These are phyloP conservation scores for Pristionchus fissidentatus DNA, from an alignment of 2,888 invertebrate genomes.

Conservation along the genomic window DNA sequence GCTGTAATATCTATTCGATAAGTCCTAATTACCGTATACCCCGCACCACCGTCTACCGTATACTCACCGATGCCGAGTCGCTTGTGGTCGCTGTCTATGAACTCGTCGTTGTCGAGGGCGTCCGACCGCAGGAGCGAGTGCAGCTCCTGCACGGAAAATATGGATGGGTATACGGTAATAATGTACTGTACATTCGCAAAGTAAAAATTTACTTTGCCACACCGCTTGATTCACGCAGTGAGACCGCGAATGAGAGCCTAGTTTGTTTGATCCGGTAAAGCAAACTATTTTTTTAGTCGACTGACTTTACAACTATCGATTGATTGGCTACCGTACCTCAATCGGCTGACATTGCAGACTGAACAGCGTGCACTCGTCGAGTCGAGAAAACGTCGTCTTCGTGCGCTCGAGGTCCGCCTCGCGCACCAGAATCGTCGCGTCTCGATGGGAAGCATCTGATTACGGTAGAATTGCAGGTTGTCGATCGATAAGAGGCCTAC, in stretches of 20 bases:
- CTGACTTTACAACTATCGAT: background rate
- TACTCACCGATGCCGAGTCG: background rate
- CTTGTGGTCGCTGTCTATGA: background rate
- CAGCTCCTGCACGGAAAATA: conserved; percentile 22
- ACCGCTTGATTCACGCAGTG: too few species aligned
- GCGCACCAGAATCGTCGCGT: conserved; percentile 31
- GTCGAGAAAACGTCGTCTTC: background rate
- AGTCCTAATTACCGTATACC: too few species aligned
- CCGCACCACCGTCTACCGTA: too few species aligned
- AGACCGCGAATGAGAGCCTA: background rate
- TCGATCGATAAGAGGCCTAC: background rate
- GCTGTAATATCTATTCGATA: too few species aligned
- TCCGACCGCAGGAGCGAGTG: background rate
- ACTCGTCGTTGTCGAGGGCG: background rate
- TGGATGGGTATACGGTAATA: background rate
- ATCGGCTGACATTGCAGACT: conserved; percentile 27
- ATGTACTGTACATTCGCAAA: background rate
- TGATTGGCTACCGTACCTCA: conserved; percentile 13
- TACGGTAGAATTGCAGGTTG: background rate
- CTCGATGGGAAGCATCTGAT: background rate
- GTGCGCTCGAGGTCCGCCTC: conserved; percentile 33
- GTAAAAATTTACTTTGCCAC: too few species aligned
- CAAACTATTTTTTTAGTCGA: background rate
- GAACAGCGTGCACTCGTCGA: conserved; percentile 46
- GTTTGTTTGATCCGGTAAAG: too few species aligned